A percentile compares a stretch with the other conserved stretches of the same genome.
Evolutionary conservation across 23 tunicate genomes (phyloP).

Genomic region (Trididemnum nubilum): DNA sequence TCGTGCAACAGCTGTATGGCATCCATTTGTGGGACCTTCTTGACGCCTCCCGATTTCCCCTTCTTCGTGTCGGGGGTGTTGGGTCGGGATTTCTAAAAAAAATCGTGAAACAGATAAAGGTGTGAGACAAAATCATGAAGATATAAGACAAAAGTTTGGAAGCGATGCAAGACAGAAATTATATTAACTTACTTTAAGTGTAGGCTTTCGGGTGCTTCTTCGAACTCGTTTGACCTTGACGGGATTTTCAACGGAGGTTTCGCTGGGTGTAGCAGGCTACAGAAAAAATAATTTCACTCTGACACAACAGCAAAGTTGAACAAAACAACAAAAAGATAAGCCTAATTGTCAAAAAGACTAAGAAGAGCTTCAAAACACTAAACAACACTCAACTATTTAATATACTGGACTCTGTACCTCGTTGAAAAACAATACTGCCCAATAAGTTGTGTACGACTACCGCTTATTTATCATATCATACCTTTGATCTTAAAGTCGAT

Average conservation of each 20-base stretch:
- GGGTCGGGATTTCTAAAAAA: conserved; percentile 16
- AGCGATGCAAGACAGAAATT: background rate
- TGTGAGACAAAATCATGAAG: background rate
- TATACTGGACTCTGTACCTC: too few species aligned
- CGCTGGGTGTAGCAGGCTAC: background rate
- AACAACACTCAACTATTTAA: too few species aligned
- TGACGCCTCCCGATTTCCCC: background rate
- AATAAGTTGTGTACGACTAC: too few species aligned
- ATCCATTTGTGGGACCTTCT: conserved; percentile 26
- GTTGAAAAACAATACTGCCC: too few species aligned
- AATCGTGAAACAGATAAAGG: too few species aligned
- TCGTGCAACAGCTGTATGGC: conserved; percentile 68
- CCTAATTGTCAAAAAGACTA: too few species aligned
- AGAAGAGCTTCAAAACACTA: too few species aligned
- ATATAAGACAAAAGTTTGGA: too few species aligned
- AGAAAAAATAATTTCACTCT: background rate
- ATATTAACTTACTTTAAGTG: conserved; percentile 35
- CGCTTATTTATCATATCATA: too few species aligned
- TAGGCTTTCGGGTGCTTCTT: conserved; percentile 47
- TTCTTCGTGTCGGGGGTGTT: conserved; percentile 11
- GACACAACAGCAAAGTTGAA: too few species aligned
- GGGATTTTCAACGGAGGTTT: background rate
- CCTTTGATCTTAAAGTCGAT: background rate
- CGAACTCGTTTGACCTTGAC: conserved; percentile 31
- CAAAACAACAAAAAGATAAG: too few species aligned